Base-by-base conservation (phyloP, 2,113 vertebrate genomes). In the Myiopsitta monachus region DNA sequence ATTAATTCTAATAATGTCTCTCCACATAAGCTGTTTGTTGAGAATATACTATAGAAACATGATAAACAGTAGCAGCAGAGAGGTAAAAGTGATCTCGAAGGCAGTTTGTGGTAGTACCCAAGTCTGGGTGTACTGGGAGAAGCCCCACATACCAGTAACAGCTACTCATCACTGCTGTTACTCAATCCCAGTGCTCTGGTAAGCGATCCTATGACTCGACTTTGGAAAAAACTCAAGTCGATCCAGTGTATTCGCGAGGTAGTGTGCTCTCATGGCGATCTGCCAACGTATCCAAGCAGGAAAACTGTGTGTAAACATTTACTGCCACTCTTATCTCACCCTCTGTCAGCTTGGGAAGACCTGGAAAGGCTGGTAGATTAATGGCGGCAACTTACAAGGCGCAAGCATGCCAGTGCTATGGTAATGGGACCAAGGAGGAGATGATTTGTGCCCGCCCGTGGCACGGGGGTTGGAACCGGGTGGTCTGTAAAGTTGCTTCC, bases 71-170 rank as follows among this genome's bases (percentile, higher is more conserved):
- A 51, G 55, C 2, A 68, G 30, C 27, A 44, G 41, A 61, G 49
- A 73, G 18, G 41, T 59, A 28, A 80, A 41, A 18, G 51, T 14
- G 39, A 54, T 52, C 19, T 46, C 19, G 4, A 83, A 33, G 75
- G n/a, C n/a, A 13, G 8, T 51, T 21, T 57, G 46, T 28, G 6
- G 28, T 8, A 63, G 23, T 3, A 33, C 10, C 14, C 7, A 51
- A 5, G 1, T 4, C 1, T 19, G 19, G 7, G 8, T 0, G 1
- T 13, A 5, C 15, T 7, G 23, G n/a, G 59, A 27, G 22, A 87
- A 64, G 33, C 28, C 36, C 47, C 1, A 0, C 7, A 1, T 10
- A 6, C 4, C 24, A 31, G 0, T 2, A 46, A 7, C 2, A 4
- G 15, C 26, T 67, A 16, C 24, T 55, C 33, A 28, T 12, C 28